Conservation (phyloP, 2,113 vertebrate species). For the Lasiurus cinereus region DNA sequence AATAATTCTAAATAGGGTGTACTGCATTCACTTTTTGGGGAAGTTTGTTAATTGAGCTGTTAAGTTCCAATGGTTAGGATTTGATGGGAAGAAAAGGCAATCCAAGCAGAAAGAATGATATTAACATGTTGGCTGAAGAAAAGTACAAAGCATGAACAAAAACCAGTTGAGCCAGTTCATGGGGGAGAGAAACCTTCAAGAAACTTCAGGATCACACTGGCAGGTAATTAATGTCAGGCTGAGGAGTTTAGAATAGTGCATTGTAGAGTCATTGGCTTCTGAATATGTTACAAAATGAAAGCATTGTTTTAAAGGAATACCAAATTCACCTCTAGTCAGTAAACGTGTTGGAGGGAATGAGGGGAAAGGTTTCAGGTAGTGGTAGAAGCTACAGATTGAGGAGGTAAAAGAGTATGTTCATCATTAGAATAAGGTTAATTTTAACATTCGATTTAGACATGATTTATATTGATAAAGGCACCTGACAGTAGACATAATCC, state of each 20-base stretch:
- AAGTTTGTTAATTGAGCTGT: constrained; percentile 57
- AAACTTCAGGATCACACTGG: not conserved
- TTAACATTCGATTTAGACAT: not conserved
- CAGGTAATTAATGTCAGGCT: not conserved
- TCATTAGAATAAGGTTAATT: not conserved
- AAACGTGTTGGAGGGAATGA: not conserved
- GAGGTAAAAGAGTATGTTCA: not conserved
- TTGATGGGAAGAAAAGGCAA: constrained; percentile 37
- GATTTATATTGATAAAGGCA: not conserved
- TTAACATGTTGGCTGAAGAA: not conserved
- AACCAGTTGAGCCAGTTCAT: not conserved
- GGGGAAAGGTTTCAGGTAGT: not conserved
- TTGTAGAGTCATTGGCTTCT: constrained; percentile 38
- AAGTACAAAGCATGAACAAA: not conserved
- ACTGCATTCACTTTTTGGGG: not conserved
- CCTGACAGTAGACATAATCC: not conserved
- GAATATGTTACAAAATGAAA: constrained; percentile 30
- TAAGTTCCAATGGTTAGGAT: not conserved
- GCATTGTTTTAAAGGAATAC: not conserved
- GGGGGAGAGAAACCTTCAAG: not conserved
- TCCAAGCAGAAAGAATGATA: constrained; percentile 19
- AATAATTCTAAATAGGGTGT: not conserved
- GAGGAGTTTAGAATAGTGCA: not conserved
- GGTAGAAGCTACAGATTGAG: not conserved
- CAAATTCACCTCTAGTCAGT: not conserved